phyloP scores from a whole-genome alignment of 2,113 vertebrate species.

The Ageneiosus marmoratus region DNA sequence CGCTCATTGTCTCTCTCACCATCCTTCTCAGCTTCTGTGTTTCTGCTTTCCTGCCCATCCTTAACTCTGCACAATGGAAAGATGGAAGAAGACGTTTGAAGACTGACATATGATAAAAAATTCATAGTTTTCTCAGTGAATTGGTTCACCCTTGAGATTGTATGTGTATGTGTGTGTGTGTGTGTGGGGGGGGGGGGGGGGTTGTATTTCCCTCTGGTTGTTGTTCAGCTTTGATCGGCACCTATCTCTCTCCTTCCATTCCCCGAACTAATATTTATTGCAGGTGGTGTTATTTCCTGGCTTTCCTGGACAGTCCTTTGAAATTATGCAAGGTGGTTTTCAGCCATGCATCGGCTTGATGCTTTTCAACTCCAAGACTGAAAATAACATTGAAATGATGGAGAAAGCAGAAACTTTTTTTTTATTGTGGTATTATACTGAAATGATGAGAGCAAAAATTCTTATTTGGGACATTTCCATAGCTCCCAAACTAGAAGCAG shows the following conservation, averaged over 20 bases:
- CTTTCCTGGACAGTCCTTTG: neutral
- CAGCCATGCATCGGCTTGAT: too few species aligned
- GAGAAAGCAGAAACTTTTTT: neutral
- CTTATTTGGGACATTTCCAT: neutral
- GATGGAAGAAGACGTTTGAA: constrained; percentile 55
- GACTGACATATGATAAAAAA: constrained; percentile 63
- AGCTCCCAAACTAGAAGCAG: neutral
- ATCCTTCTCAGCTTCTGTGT: neutral
- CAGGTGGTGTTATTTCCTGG: neutral
- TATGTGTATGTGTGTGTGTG: neutral
- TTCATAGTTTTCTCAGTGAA: constrained; percentile 58
- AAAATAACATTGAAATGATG: neutral
- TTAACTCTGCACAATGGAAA: constrained; percentile 7
- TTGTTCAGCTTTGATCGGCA: neutral
- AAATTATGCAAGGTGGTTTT: neutral
- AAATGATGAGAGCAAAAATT: neutral
- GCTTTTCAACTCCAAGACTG: neutral
- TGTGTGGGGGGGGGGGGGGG: too few species aligned
- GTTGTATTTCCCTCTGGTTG: neutral
- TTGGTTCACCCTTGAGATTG: constrained; percentile 13
- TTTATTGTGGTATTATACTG: neutral
- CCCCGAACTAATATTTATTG: neutral
- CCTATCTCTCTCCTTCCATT: neutral
- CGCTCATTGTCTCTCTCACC: constrained; percentile 1
- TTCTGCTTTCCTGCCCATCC: constrained; percentile 10